Base-by-base conservation (phyloP, 2,113 vertebrate genomes). In the Scartelaos histophorus region DNA sequence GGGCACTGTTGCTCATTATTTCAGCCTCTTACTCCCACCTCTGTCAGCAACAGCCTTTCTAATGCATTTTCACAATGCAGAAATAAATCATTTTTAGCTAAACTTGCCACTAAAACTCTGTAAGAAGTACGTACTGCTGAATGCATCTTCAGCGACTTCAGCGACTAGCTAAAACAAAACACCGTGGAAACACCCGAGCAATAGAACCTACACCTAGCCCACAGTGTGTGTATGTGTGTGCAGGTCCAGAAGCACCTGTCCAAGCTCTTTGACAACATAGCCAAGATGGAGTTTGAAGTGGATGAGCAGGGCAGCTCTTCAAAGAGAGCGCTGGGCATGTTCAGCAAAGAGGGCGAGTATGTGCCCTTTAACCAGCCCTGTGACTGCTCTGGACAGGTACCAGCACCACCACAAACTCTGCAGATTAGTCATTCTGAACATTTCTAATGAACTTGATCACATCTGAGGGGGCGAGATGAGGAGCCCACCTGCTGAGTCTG, bases 191-290 rank as follows among this genome's bases (percentile, higher is more conserved):
- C 73, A 43, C 66, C 76, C 9, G 9, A 10, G 38, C 38, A 43
- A 43, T 67, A 17, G 35, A 72, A 51, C 16, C n/a, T 17, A 21
- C 2, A 34, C 64, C 15, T 19, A 6, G 13, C 49, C 16, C 49
- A 35, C 62, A 51, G 43, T 70, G 54, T 5, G 7, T 74, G 22
- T 73, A 38, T 76, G 12, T 85, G 62, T 85, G 74, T 62, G 35
- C 78, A 98, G 98, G 96, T 97, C 82, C 96, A 98, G 69, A 94
- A 89, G 43, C 98, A 99, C 86, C 95, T 98, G 78, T 93, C 96
- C 75, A 99, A 99, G 86, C 94, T 99, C 66, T 99, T 99, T 76
- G 97, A 98, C 94, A 99, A 93, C 81, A 94, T 95, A 91, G 93
- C 94, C 12, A 96, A 91, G 89, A 90, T 98, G 94, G 87, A 86